Base-by-base conservation (phyloP, 2,888 invertebrate species). In the Pyrochroa serraticornis region DNA sequence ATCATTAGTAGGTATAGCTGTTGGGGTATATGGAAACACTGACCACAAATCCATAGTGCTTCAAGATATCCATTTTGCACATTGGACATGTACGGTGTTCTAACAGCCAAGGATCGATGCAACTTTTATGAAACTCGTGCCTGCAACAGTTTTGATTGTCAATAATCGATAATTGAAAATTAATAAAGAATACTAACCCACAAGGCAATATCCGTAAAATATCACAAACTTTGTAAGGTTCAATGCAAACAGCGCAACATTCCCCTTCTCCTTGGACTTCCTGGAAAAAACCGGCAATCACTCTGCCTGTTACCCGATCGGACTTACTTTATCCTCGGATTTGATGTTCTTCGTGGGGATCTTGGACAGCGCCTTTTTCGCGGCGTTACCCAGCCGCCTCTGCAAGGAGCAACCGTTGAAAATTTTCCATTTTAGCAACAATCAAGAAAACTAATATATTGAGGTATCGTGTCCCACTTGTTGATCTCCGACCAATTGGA, bases 1-100 rank as follows among this genome's bases (percentile, higher is more conserved):
- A 54, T 43, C 52, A 46, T 65, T 70, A 67, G 67, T 65, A 68
- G 67, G 67, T 65, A 58, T 70, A 72, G 66, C 68, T 68, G 60
- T 67, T 69, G 61, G 65, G 62, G 64, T 68, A 71, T 69, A 75
- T 68, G 75, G 77, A 60, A 76, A 70, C 80, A 85, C 89, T 87
- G 79, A 91, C 92, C 86, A 91, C 90, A 80, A 90, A 91, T 64
- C 93, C 93, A 74, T 92, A 93, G 77, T 91, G 89, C 75, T 94
- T 91, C 61, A 97, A 85, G 70, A 97, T 96, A 80, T 97, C 96
- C 87, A 93, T 89, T 80, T 96, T 96, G 82, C 96, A 97, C 94
- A 97, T 95, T 7, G 96, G 96, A 79, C 96, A 97, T 32, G 95
- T 95, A 64, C 95, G 85, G 79, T 96, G 95, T 76, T 96, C 95